phyloP scores from a whole-genome alignment of 2,888 invertebrate species.

The Drosophila kanekoi region DNA sequence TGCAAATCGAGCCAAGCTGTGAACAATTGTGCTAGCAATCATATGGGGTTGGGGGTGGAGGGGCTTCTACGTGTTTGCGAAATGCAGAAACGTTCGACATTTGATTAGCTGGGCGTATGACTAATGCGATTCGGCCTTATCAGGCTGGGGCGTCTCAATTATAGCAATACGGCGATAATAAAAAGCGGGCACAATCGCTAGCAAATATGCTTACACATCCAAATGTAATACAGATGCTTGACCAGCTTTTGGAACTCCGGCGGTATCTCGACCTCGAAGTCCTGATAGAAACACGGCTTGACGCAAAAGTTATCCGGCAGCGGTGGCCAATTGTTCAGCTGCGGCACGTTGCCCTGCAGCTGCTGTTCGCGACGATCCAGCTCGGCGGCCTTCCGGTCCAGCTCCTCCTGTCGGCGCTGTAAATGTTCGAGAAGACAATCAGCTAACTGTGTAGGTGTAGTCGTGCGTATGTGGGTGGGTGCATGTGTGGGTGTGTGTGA shows the following conservation, averaged over 20 bases:
- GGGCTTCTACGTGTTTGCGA: not conserved
- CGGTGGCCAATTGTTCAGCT: slow-evolving; percentile 99
- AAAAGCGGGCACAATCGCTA: not conserved
- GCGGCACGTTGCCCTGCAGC: slow-evolving; percentile 88
- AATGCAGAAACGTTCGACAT: slow-evolving; percentile 4
- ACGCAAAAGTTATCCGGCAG: slow-evolving; percentile 96
- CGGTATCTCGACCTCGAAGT: slow-evolving; percentile 99
- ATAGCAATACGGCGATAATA: slow-evolving; percentile 19
- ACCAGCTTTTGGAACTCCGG: slow-evolving; percentile 98
- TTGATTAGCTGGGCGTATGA: slow-evolving; percentile 42
- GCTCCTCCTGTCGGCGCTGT: slow-evolving; percentile 93
- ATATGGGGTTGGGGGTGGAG: not conserved
- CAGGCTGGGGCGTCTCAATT: slow-evolving; percentile 28
- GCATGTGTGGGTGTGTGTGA: not conserved
- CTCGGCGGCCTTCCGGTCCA: slow-evolving; percentile 96
- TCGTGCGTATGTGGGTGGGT: too few species aligned
- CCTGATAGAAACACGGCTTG: slow-evolving; percentile 99
- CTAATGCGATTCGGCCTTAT: slow-evolving; percentile 52
- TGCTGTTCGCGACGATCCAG: slow-evolving; percentile 95
- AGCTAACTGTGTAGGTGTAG: slow-evolving; percentile 4
- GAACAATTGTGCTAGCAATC: too few species aligned
- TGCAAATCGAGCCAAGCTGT: too few species aligned
- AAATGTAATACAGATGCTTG: slow-evolving; percentile 96
- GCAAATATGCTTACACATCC: slow-evolving; percentile 93
- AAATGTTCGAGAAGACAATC: slow-evolving; percentile 14